A percentile compares a stretch with the other conserved stretches of the same genome.
Conservation (phyloP, 2,888 invertebrate genomes). For the Drosophila acutilabella region DNA sequence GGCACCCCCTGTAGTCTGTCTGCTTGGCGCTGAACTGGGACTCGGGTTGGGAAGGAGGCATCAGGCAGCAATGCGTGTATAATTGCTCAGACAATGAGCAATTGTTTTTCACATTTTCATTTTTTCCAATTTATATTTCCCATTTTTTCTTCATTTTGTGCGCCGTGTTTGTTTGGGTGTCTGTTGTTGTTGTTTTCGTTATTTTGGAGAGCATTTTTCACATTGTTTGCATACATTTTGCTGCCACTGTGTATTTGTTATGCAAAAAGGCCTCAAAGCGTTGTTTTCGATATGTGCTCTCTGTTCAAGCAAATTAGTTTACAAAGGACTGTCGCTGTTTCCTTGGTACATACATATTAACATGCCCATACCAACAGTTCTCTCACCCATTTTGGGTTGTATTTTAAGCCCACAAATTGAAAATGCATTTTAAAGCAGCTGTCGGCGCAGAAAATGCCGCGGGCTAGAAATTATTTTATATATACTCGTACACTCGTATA, state of each 20-base stretch:
- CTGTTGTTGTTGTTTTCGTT: conserved; percentile 15
- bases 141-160: conserved; percentile 19
- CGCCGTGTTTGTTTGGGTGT: conserved; percentile 23
- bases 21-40: not conserved
- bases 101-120: conserved; percentile 70
- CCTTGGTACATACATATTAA: conserved; percentile 1
- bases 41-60: not conserved
- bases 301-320: conserved; percentile 75
- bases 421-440: conserved; percentile 81
- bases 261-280: conserved; percentile 80
- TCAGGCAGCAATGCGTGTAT: conserved; percentile 77
- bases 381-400: not conserved
- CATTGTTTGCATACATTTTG: conserved; percentile 78
- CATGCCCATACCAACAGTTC: conserved; percentile 10
- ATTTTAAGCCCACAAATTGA: conserved; percentile 65
- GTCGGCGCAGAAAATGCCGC: conserved; percentile 52
- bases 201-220: conserved; percentile 55
- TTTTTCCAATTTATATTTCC: conserved; percentile 15
- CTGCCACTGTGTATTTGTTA: conserved; percentile 73
- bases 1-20: not conserved
- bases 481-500: conserved; percentile 18
- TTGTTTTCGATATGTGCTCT: conserved; percentile 65
- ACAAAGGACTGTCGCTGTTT: conserved; percentile 68
- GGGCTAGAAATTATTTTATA: conserved; percentile 73
- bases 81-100: conserved; percentile 80